These are phyloP conservation scores for Probosciger aterrimus DNA, from an alignment of 2,113 vertebrate species.

Conservation along the genomic window DNA sequence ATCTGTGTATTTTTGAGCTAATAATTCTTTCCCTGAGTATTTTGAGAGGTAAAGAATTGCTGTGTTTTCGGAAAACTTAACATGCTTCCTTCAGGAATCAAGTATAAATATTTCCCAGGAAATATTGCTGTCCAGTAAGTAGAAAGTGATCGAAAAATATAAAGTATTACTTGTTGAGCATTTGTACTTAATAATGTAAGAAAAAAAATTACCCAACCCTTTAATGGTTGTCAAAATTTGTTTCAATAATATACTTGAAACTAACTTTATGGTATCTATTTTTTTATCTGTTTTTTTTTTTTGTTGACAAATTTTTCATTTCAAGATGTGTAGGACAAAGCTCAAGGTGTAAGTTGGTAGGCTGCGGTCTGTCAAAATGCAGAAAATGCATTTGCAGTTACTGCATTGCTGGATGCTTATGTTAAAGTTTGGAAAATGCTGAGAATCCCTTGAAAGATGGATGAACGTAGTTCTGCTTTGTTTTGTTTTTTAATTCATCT, in stretches of 20 bases:
- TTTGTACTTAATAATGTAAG: neutral
- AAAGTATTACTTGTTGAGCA: neutral
- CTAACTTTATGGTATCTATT: neutral
- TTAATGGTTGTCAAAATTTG: neutral
- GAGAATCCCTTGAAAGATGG: neutral
- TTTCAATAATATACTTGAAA: neutral
- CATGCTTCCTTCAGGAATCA: neutral
- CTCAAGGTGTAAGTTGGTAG: neutral
- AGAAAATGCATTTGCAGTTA: neutral
- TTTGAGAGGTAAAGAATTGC: neutral
- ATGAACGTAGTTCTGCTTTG: neutral
- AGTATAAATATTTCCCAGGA: neutral
- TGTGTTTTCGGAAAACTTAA: neutral
- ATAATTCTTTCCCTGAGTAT: neutral
- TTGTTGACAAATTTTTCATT: neutral
- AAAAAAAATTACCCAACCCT: neutral
- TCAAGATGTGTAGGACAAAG: neutral
- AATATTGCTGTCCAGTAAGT: neutral
- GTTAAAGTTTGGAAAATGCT: neutral
- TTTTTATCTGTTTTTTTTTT: neutral
- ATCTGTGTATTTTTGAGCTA: neutral
- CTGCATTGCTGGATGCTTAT: neutral
- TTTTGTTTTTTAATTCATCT: neutral
- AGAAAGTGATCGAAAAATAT: neutral
- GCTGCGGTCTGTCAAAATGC: neutral